phyloP scores from a whole-genome alignment of 2,888 invertebrate species.

The Pheosia tremula region DNA sequence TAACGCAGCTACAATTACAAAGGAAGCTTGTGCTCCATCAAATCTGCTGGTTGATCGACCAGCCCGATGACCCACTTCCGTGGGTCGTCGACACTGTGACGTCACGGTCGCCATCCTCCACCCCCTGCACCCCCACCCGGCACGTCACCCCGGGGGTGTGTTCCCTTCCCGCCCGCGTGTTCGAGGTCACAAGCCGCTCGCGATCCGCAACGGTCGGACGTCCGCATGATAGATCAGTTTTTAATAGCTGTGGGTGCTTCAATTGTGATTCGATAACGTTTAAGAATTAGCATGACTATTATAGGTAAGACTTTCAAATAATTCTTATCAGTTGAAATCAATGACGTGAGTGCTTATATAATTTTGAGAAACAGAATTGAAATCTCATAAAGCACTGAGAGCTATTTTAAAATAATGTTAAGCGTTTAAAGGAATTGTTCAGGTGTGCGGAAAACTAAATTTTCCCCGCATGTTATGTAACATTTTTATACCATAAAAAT shows the following conservation, averaged over 20 bases:
- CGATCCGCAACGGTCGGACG: slow-evolving; percentile 59
- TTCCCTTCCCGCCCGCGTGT: slow-evolving; percentile 60
- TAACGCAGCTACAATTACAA: slow-evolving; percentile 44
- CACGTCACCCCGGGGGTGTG: slow-evolving; percentile 71
- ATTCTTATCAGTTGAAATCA: background rate
- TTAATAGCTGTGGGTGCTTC: slow-evolving; percentile 35
- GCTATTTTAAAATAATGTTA: background rate
- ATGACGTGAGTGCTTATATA: too few species aligned
- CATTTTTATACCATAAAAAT: slow-evolving; percentile 31
- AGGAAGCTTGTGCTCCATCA: slow-evolving; percentile 48
- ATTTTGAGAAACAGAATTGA: too few species aligned
- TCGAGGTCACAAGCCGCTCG: slow-evolving; percentile 76
- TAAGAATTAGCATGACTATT: slow-evolving; percentile 62
- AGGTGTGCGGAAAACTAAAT: slow-evolving; percentile 5
- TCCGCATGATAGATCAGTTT: slow-evolving; percentile 41
- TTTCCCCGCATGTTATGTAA: slow-evolving; percentile 47
- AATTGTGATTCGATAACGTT: slow-evolving; percentile 36
- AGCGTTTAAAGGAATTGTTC: background rate
- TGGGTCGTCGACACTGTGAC: slow-evolving; percentile 79
- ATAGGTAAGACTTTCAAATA: slow-evolving; percentile 57
- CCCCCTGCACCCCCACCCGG: slow-evolving; percentile 40
- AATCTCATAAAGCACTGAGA: too few species aligned
- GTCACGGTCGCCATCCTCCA: slow-evolving; percentile 61
- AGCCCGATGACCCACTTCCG: slow-evolving; percentile 75
- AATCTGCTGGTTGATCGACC: slow-evolving; percentile 63